Evolutionary conservation across 1,140 invertebrate species (phyloP).

Genomic region (Samia ricini): DNA sequence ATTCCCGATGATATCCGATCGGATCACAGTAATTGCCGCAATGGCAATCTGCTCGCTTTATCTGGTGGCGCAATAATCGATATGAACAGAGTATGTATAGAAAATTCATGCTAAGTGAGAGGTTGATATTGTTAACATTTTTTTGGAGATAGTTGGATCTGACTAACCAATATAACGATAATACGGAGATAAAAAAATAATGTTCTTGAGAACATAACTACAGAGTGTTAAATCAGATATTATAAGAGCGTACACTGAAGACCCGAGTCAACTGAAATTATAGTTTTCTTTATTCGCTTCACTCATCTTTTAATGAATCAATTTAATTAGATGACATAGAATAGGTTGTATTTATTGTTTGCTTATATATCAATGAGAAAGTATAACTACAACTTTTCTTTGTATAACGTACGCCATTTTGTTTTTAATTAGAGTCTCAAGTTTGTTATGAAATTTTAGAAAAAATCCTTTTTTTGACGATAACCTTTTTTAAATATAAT

Average conservation of each 20-base stretch:
- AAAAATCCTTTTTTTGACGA: too few relatives aligned
- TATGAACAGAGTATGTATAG: conserved; percentile 58
- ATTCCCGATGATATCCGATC: conserved; percentile 71
- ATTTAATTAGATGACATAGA: too few relatives aligned
- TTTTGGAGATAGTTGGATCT: conserved; percentile 27
- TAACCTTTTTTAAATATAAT: background rate
- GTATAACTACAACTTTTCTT: too few relatives aligned
- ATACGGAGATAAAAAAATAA: background rate
- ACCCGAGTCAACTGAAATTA: too few relatives aligned
- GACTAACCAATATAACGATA: conserved; percentile 4
- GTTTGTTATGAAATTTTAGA: too few relatives aligned
- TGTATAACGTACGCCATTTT: too few relatives aligned
- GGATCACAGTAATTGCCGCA: conserved; percentile 67
- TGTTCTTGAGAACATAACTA: background rate
- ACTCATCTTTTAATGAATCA: too few relatives aligned
- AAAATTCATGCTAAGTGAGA: conserved; percentile 57
- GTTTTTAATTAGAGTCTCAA: too few relatives aligned
- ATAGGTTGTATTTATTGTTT: too few relatives aligned
- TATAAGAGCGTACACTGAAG: background rate
- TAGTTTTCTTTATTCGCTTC: too few relatives aligned
- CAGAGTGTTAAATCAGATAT: background rate
- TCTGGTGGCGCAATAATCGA: conserved; percentile 59
- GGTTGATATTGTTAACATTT: conserved; percentile 37
- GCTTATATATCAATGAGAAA: too few relatives aligned
- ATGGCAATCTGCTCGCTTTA: conserved; percentile 72